A percentile compares a stretch with the other conserved stretches of the same genome.
Evolutionary conservation across 2,888 invertebrate genomes (phyloP).

Genomic region (Drepanosiphum platanoidis): DNA sequence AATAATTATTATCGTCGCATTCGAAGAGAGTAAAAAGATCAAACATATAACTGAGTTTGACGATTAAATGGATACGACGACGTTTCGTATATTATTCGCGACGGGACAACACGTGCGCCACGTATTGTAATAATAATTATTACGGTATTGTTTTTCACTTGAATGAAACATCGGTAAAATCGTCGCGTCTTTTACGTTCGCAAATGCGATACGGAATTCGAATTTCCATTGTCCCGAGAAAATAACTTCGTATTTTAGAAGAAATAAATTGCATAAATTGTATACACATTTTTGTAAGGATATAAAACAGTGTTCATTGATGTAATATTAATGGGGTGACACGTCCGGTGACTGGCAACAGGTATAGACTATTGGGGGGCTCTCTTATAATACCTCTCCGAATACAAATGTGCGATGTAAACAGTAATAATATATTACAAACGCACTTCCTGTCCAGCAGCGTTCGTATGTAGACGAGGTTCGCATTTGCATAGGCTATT

Average conservation of each 20-base stretch:
- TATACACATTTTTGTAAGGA: not conserved
- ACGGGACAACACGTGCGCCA: too few relatives aligned
- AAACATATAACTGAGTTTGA: too few relatives aligned
- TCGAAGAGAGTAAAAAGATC: too few relatives aligned
- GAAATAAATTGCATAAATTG: not conserved
- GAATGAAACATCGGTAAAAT: not conserved
- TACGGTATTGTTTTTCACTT: too few relatives aligned
- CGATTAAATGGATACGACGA: too few relatives aligned
- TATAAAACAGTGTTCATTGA: not conserved
- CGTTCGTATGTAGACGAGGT: not conserved
- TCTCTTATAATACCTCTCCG: conserved; percentile 18
- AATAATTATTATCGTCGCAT: too few relatives aligned
- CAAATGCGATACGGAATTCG: not conserved
- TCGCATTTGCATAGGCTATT: conserved; percentile 17
- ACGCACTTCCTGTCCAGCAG: conserved; percentile 21
- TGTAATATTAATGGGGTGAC: conserved; percentile 55
- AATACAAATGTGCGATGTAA: conserved; percentile 37
- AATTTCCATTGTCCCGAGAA: not conserved
- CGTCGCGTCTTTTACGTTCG: not conserved
- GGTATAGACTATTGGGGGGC: not conserved
- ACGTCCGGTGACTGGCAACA: conserved; percentile 25
- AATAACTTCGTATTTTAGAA: not conserved
- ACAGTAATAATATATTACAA: conserved; percentile 33
- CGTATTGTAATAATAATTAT: too few relatives aligned
- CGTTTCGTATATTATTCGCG: too few relatives aligned